Conservation (phyloP, 2,888 invertebrate species). For the Chalcosyrphus nemorum region DNA sequence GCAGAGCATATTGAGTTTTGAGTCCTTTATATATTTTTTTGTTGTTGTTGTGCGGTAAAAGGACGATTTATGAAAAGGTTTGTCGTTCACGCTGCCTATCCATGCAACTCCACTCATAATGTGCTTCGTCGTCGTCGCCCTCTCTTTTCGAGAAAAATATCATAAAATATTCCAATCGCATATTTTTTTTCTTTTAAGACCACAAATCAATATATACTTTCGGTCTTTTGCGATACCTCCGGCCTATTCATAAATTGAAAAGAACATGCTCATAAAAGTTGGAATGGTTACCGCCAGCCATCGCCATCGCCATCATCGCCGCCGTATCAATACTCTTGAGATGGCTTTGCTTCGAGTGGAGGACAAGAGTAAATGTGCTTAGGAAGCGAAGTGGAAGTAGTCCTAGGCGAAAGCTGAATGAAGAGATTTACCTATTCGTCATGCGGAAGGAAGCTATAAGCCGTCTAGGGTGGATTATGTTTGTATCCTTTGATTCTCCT, state of each 20-base stretch:
- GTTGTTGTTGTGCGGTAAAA: background rate
- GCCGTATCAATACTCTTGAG: conserved; percentile 40
- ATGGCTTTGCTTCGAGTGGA: conserved; percentile 29
- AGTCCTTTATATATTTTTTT: conserved; percentile 32
- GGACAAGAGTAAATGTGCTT: conserved; percentile 48
- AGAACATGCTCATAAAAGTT: conserved; percentile 21
- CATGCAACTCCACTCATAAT: conserved; percentile 49
- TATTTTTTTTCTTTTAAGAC: conserved; percentile 60
- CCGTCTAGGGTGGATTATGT: conserved; percentile 43
- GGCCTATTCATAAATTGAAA: conserved; percentile 60
- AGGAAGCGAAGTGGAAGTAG: conserved; percentile 47
- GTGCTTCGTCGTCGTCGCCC: background rate
- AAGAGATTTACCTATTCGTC: conserved; percentile 56
- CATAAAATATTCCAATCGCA: conserved; percentile 70
- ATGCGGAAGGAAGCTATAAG: conserved; percentile 65
- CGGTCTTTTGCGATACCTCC: conserved; percentile 39
- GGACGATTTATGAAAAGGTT: conserved; percentile 57
- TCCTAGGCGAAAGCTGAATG: conserved; percentile 28
- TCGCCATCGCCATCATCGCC: background rate
- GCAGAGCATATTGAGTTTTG: conserved; percentile 63
- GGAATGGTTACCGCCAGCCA: conserved; percentile 15
- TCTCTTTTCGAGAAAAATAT: background rate
- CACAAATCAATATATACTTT: conserved; percentile 66
- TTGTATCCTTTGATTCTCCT: conserved; percentile 37
- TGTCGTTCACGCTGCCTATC: background rate